Conservation (phyloP, 2,797 vertebrate genomes). For the Acrossocheilus fasciatus region DNA sequence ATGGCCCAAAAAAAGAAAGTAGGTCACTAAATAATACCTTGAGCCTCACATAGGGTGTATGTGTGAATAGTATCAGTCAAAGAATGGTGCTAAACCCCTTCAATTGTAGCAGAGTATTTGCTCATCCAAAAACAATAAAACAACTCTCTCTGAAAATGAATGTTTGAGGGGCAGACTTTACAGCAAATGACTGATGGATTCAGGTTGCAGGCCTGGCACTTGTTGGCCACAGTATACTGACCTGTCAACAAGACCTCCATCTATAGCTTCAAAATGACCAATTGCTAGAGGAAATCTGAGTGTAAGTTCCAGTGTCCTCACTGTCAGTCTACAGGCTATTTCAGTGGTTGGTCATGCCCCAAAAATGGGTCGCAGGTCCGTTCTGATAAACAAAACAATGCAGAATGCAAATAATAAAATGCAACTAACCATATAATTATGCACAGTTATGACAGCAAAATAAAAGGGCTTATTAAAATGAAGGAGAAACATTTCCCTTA, state of each 20-base stretch:
- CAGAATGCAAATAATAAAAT: not conserved
- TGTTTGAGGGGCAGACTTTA: not conserved
- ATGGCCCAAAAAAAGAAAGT: constrained; percentile 5
- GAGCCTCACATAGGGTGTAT: not conserved
- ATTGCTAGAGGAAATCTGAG: constrained; percentile 9
- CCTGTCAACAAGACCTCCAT: constrained; percentile 15
- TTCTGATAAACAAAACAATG: not conserved
- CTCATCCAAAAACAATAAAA: not conserved
- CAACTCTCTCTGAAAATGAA: not conserved
- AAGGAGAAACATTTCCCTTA: not conserved
- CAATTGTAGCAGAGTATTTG: not conserved
- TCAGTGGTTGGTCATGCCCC: not conserved
- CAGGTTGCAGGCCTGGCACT: constrained; percentile 4
- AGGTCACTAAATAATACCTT: constrained; percentile 15
- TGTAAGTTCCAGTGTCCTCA: not conserved
- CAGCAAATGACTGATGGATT: not conserved
- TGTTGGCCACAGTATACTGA: not conserved
- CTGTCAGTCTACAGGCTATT: not conserved
- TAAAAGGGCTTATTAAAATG: not conserved
- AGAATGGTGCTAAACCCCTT: not conserved
- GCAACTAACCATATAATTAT: not conserved
- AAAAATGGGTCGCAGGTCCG: not conserved
- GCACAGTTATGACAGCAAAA: not conserved
- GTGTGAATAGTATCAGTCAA: constrained; percentile 3
- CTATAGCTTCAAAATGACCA: constrained; percentile 20